Evolutionary conservation across 2,888 invertebrate genomes (phyloP).

Genomic region (Leptothorax acervorum): DNA sequence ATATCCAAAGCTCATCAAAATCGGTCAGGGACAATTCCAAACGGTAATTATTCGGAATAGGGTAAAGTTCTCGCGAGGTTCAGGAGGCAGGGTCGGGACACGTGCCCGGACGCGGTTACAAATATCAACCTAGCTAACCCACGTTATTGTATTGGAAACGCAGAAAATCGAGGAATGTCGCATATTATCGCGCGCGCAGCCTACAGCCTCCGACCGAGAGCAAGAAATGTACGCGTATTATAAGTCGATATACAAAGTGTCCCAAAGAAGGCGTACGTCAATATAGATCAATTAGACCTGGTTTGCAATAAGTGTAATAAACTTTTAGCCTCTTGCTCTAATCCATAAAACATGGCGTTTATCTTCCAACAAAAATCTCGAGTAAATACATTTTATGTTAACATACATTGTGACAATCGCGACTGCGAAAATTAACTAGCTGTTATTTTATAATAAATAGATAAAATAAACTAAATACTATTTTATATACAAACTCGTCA

Average conservation of each 20-base stretch:
- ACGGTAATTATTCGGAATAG: no score
- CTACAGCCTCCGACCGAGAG: conserved; percentile 70
- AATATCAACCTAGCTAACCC: conserved; percentile 71
- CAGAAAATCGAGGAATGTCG: conserved; percentile 80
- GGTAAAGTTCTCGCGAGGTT: background rate
- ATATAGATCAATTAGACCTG: background rate
- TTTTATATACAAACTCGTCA: no score
- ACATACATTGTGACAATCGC: no score
- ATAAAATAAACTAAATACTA: no score
- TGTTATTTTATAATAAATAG: no score
- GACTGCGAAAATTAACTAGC: no score
- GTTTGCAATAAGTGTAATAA: background rate
- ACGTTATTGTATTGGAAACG: conserved; percentile 76
- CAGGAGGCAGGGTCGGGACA: conserved; percentile 39
- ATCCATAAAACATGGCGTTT: no score
- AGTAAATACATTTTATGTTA: no score
- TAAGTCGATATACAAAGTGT: conserved; percentile 30
- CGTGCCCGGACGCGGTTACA: conserved; percentile 58
- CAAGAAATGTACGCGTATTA: conserved; percentile 58
- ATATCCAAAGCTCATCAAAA: no score
- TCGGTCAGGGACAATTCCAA: no score
- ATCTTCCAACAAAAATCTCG: no score
- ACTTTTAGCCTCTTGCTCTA: background rate
- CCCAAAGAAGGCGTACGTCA: background rate
- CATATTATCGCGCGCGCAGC: conserved; percentile 80